Conservation (phyloP, 2,888 invertebrate species). For the Punctoribates punctum region DNA sequence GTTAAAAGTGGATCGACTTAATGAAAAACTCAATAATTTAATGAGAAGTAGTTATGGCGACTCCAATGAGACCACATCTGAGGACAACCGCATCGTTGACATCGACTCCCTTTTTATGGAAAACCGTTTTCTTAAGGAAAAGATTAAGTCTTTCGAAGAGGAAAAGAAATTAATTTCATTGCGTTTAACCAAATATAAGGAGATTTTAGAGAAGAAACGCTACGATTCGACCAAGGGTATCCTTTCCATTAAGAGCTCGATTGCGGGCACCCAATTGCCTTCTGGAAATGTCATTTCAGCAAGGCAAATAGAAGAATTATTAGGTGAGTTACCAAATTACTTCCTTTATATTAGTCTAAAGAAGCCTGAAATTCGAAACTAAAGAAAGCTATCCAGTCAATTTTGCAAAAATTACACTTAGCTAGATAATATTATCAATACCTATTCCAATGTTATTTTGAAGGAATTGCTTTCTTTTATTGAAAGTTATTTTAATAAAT, state of each 20-base stretch:
- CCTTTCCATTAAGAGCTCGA: not conserved
- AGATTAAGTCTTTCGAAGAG: constrained; percentile 70
- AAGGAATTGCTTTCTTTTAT: too few species aligned
- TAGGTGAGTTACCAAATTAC: not conserved
- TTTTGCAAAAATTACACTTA: too few species aligned
- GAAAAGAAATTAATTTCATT: constrained; percentile 72
- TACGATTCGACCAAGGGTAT: not conserved
- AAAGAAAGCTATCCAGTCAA: too few species aligned
- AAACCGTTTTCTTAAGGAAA: constrained; percentile 69
- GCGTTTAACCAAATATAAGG: constrained; percentile 71
- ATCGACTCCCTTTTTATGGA: constrained; percentile 74
- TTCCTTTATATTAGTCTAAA: too few species aligned
- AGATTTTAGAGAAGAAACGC: constrained; percentile 51
- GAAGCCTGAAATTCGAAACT: too few species aligned
- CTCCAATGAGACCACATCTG: not conserved
- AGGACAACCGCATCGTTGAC: constrained; percentile 55
- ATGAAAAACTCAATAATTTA: constrained; percentile 71
- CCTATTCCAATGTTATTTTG: too few species aligned
- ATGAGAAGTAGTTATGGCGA: constrained; percentile 56
- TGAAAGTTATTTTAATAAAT: too few species aligned
- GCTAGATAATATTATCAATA: too few species aligned
- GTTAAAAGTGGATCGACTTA: constrained; percentile 74
- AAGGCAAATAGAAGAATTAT: constrained; percentile 38
- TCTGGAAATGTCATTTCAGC: constrained; percentile 37
- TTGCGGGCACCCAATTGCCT: not conserved